These are phyloP conservation scores for Phodopus roborovskii DNA, from an alignment of 2,113 vertebrate genomes.

Conservation along the genomic window DNA sequence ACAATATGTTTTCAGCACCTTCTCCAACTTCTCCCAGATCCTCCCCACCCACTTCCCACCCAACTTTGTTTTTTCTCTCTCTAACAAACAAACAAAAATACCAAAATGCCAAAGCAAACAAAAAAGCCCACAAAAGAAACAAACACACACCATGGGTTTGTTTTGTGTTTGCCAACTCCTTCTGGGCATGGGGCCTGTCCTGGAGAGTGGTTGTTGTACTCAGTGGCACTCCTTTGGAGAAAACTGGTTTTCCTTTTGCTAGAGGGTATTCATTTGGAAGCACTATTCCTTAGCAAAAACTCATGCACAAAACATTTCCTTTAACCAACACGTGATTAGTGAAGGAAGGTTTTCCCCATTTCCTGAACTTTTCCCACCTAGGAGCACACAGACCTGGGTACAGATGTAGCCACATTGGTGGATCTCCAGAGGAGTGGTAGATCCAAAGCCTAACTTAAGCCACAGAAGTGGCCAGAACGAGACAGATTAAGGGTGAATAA, in stretches of 20 bases:
- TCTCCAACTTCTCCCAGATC: not conserved
- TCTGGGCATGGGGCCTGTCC: not conserved
- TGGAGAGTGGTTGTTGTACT: not conserved
- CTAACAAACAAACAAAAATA: not conserved
- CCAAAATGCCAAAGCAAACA: not conserved
- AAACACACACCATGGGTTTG: not conserved
- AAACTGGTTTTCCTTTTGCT: not conserved
- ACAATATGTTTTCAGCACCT: not conserved
- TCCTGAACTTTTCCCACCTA: constrained; percentile 2
- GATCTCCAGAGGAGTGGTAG: not conserved
- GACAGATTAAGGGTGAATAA: not conserved
- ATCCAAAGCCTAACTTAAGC: not conserved
- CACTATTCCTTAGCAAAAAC: constrained; percentile 37
- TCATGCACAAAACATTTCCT: constrained; percentile 3
- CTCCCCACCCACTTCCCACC: not conserved
- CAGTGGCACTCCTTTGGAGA: not conserved
- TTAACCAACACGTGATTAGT: constrained; percentile 22
- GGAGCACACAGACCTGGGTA: not conserved
- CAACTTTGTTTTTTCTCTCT: not conserved
- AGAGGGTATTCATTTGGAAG: not conserved
- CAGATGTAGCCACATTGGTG: not conserved
- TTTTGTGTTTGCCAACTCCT: not conserved
- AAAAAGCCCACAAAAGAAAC: not conserved
- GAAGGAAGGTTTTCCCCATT: not conserved
- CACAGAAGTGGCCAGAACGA: not conserved